Base-by-base conservation (phyloP, 2,888 invertebrate genomes). In the Hoplodrina ambigua region DNA sequence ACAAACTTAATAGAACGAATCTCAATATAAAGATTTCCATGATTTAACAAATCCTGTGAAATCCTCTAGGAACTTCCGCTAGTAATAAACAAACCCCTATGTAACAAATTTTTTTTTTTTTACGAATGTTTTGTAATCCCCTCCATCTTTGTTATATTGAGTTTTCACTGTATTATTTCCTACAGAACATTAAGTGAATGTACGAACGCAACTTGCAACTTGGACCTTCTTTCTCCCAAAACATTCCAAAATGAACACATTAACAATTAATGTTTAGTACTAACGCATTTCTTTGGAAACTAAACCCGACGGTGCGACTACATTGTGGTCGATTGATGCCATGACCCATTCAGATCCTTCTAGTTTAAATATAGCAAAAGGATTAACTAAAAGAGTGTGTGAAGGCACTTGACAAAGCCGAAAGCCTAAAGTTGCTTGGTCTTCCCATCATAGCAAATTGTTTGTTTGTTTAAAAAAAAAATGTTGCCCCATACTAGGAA, bases 181-280 rank as follows among this genome's bases (percentile, higher is more conserved):
- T 37, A 30, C 11, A 11, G 15, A 4, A 13, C 8, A 54, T 41
- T 50, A 54, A 0, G 15, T 70, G 19, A 55, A 50, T 54, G 33
- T 62, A 33, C 8, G 25, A 25, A 25, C 25, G 25, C 25, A 25
- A 25, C 25, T 25, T 25, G 15, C n/a, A 15, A 7, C 4, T 17
- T 37, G 53, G 6, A 46, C 20, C 15, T 10, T 60, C 30, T 57
- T 44, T 25, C 25, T 58, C 15, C 19, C 56, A 72, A 64, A 10
- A 20, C 25, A 41, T 17, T 7, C 25, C 46, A 30, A 63, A 41
- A 19, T 79, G 46, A 56, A 69, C 20, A 44, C n/a, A 1, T 44
- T 52, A 56, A 37, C 11, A 20, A 49, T 3, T 5, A 11, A 49
- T 69, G 56, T 76, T 76, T 37, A 56, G n/a, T 25, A 53, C 17